These are phyloP conservation scores for Uropetala carovei DNA, from an alignment of 2,888 invertebrate genomes.

Conservation along the genomic window DNA sequence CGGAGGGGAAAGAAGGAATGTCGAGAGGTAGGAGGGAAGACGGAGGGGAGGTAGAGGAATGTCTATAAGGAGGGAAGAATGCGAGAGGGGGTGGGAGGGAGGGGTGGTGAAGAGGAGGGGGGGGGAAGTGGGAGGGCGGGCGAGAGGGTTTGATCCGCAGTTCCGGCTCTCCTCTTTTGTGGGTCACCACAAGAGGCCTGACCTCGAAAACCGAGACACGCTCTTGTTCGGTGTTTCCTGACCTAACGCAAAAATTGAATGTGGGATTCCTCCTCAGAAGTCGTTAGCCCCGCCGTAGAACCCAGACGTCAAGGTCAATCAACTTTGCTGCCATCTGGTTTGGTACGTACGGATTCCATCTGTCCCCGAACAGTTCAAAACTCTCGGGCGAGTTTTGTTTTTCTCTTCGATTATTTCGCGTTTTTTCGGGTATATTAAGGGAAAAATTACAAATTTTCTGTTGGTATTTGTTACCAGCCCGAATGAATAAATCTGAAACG, in stretches of 20 bases:
- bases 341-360: neutral
- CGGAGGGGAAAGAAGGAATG: neutral
- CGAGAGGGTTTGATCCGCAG: constrained; percentile 9
- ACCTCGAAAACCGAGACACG: constrained; percentile 33
- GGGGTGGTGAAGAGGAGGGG: neutral
- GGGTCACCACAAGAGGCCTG: constrained; percentile 56
- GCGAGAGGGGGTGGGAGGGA: neutral
- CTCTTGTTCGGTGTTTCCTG: constrained; percentile 50
- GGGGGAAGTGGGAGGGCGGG: neutral
- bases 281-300: neutral
- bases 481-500: no score
- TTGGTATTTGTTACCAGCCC: no score
- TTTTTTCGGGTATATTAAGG: no score
- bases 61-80: neutral
- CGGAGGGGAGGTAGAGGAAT: neutral
- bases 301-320: constrained; percentile 35
- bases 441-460: no score
- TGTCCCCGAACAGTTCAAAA: neutral
- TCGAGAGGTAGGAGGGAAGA: neutral
- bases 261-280: constrained; percentile 34
- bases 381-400: no score
- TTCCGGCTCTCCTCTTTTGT: constrained; percentile 51
- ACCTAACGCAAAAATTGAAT: constrained; percentile 61
- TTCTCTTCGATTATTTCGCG: no score
- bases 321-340: neutral